Base-by-base conservation (phyloP, 2,888 invertebrate species). In the Synanthedon formicaeformis region DNA sequence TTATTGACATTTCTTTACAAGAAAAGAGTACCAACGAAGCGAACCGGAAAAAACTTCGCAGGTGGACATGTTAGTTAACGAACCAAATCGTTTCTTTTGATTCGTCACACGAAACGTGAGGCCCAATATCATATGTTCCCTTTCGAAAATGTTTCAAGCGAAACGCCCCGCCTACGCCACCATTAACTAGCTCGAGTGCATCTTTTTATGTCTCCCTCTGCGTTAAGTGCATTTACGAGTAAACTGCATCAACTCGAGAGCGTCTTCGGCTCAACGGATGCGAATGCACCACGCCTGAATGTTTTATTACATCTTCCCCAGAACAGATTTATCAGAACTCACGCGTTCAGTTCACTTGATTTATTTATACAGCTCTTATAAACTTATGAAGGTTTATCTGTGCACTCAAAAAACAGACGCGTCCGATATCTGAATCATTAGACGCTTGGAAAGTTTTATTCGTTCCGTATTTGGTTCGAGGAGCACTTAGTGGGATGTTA, bases 161-260 rank as follows among this genome's bases (percentile, higher is more conserved):
- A 66, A 66, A 64, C 63, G 58, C 59, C 56, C 67, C 81, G 70
- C 81, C 81, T 71, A 78, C 78, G 64, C 60, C 60, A 65, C 74
- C 77, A 77, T 83, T 81, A 81, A 78, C 77, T 77, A 78, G 75
- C 74, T 75, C 74, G 76, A 73, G 73, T 73, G 73, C 79, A 79
- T 81, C 79, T 79, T 81, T 83, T 82, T 81, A 80, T 74, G 73
- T 78, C 75, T 76, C 74, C 64, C 71, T 67, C 70, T 62, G 69
- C 71, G 74, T 73, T 85, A 83, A 84, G 84, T 84, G 84, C 58
- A 56, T 58, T 58, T 58, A 58, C 58, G 56, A 55, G 58, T 58
- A 55, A 55, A 54, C 56, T 56, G 56, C 48, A 34, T 23, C 48
- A 48, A 48, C 27, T 60, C 57, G 61, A 57, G 54, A 45, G 58